A percentile compares a stretch with the other conserved stretches of the same genome.
phyloP scores from a whole-genome alignment of 1,140 invertebrate genomes.

The Drosophila simulans region DNA sequence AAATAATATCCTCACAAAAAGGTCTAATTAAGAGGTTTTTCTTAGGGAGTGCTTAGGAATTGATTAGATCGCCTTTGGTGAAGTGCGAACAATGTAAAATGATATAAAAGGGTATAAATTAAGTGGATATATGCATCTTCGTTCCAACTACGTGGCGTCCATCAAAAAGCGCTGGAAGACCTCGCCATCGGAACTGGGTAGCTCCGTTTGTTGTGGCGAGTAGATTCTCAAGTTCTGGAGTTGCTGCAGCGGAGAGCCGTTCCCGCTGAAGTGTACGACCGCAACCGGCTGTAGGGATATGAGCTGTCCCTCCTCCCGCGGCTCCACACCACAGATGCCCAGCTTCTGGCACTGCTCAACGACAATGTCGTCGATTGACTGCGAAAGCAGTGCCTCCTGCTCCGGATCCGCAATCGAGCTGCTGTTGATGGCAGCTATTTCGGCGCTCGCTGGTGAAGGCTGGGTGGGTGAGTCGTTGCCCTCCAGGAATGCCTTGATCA shows the following conservation, averaged over 20 bases:
- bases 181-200: slow-evolving; percentile 61
- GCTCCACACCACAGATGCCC: slow-evolving; percentile 67
- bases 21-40: not conserved
- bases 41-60: not conserved
- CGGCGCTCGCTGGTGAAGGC: slow-evolving; percentile 46
- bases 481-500: slow-evolving; percentile 75
- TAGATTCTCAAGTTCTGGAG: slow-evolving; percentile 64
- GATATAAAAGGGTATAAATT: not conserved
- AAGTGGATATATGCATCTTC: not conserved
- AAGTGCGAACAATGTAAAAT: not conserved
- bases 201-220: slow-evolving; percentile 53
- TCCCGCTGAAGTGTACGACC: slow-evolving; percentile 54
- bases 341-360: slow-evolving; percentile 84
- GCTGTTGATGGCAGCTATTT: slow-evolving; percentile 53
- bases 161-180: slow-evolving; percentile 65
- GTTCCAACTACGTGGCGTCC: slow-evolving; percentile 57
- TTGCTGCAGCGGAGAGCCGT: slow-evolving; percentile 62
- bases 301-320: slow-evolving; percentile 31
- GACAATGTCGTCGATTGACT: slow-evolving; percentile 84
- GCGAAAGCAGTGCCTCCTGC: slow-evolving; percentile 70
- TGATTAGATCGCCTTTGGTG: not conserved
- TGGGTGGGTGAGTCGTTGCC: slow-evolving; percentile 28
- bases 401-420: slow-evolving; percentile 33
- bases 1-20: not conserved
- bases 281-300: slow-evolving; percentile 34